Evolutionary conservation across 53 echinoderm and acorn worm genomes (phyloP).

Genomic region (Apostichopus leukothele): DNA sequence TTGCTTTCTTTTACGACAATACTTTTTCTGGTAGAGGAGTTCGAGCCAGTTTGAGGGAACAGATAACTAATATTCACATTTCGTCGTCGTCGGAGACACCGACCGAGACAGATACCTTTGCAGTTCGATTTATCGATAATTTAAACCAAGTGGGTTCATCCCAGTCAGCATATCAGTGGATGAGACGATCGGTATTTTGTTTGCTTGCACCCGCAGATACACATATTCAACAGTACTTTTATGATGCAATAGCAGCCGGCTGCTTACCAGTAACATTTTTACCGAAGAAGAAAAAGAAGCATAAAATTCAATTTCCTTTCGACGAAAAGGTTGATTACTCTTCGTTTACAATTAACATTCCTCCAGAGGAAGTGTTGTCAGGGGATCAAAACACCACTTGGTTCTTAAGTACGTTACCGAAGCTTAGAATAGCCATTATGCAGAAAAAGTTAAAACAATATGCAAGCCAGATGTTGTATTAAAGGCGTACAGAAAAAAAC

Average conservation of each 20-base stretch:
- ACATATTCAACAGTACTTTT: slow-evolving; percentile 78
- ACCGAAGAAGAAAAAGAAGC: slow-evolving; percentile 58
- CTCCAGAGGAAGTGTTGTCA: slow-evolving; percentile 70
- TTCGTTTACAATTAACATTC: slow-evolving; percentile 74
- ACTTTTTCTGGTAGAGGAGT: slow-evolving; percentile 67
- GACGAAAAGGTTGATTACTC: slow-evolving; percentile 72
- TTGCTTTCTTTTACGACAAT: slow-evolving; percentile 78
- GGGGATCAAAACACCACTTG: slow-evolving; percentile 61
- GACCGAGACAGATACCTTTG: neutral
- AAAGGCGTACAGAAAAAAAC: slow-evolving; percentile 49
- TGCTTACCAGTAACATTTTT: slow-evolving; percentile 92
- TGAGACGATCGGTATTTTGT: slow-evolving; percentile 86
- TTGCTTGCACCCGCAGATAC: slow-evolving; percentile 84
- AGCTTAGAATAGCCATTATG: slow-evolving; percentile 63
- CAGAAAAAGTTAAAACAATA: slow-evolving; percentile 68
- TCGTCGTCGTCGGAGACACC: slow-evolving; percentile 35
- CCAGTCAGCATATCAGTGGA: slow-evolving; percentile 77
- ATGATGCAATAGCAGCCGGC: slow-evolving; percentile 82
- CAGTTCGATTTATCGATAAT: slow-evolving; percentile 58
- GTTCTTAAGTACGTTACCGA: slow-evolving; percentile 64
- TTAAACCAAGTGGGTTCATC: slow-evolving; percentile 29
- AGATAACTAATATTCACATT: slow-evolving; percentile 55
- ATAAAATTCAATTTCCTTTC: slow-evolving; percentile 71
- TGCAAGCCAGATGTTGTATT: slow-evolving; percentile 78
- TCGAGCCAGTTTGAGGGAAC: slow-evolving; percentile 61